These are phyloP conservation scores for Drosophila eugracilis DNA, from an alignment of 1,140 invertebrate species.

Conservation along the genomic window DNA sequence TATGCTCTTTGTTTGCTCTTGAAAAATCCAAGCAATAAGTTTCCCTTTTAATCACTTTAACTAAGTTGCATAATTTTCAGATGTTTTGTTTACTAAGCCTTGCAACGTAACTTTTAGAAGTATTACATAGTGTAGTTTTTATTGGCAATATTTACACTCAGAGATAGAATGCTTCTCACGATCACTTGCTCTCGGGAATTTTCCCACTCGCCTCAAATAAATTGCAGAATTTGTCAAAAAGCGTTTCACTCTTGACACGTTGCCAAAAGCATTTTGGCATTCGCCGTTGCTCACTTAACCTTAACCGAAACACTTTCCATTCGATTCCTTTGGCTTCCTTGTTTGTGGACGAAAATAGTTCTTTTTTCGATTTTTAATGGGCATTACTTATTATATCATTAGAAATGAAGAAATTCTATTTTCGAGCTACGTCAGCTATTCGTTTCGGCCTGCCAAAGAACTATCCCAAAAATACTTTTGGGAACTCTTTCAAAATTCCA, in stretches of 20 bases:
- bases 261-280: constrained; percentile 51
- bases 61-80: constrained; percentile 27
- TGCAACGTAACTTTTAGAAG: too few species aligned
- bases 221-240: constrained; percentile 72
- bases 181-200: constrained; percentile 17
- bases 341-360: constrained; percentile 44
- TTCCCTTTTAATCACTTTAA: neutral
- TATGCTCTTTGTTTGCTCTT: constrained; percentile 16
- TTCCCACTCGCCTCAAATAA: constrained; percentile 43
- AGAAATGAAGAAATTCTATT: constrained; percentile 39
- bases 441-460: constrained; percentile 2
- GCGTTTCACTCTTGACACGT: constrained; percentile 28
- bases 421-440: constrained; percentile 9
- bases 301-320: constrained; percentile 51
- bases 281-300: constrained; percentile 45
- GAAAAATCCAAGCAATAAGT: constrained; percentile 4
- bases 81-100: constrained; percentile 11
- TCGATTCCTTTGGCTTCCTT: constrained; percentile 15
- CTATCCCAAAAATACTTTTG: constrained; percentile 31
- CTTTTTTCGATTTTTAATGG: constrained; percentile 46
- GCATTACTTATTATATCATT: constrained; percentile 64
- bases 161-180: constrained; percentile 1
- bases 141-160: constrained; percentile 7
- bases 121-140: constrained; percentile 6
- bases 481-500: constrained; percentile 52